phyloP scores from a whole-genome alignment of 2,113 vertebrate genomes.

The Eurypyga helias region DNA sequence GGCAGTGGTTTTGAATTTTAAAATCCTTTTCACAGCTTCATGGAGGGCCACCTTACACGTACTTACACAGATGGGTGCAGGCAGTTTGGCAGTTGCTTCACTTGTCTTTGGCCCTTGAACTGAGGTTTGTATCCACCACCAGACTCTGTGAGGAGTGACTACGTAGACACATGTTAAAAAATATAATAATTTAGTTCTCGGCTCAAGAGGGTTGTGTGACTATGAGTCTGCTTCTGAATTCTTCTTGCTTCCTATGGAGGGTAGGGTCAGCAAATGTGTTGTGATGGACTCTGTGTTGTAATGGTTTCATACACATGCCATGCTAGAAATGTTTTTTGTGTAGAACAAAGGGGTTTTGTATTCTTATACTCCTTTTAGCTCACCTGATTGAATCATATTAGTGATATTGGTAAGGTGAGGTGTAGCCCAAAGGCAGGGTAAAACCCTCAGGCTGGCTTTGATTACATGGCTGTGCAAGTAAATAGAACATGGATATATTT shows the following conservation, averaged over 20 bases:
- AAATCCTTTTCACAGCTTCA: neutral
- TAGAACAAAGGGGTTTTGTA: neutral
- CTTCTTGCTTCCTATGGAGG: neutral
- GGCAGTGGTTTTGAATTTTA: neutral
- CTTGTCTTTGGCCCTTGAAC: neutral
- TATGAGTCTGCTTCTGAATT: neutral
- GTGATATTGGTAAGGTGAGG: neutral
- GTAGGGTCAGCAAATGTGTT: neutral
- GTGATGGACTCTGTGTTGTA: neutral
- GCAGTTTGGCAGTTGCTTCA: neutral
- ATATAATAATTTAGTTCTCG: neutral
- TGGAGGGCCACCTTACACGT: neutral
- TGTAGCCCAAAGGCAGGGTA: neutral
- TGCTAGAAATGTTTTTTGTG: neutral
- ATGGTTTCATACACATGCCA: neutral
- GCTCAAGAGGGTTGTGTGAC: neutral
- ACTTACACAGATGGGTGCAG: neutral
- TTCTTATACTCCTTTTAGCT: neutral
- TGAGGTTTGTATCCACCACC: neutral
- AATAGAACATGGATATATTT: neutral
- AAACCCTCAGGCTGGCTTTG: neutral
- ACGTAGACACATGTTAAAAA: fast-evolving
- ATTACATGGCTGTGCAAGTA: neutral
- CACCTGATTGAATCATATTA: neutral
- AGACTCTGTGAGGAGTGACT: neutral